Evolutionary conservation across 2,797 vertebrate genomes (phyloP), one percentile per base, ranked within the genome.

Genomic region (Gymnocypris eckloni): DNA sequence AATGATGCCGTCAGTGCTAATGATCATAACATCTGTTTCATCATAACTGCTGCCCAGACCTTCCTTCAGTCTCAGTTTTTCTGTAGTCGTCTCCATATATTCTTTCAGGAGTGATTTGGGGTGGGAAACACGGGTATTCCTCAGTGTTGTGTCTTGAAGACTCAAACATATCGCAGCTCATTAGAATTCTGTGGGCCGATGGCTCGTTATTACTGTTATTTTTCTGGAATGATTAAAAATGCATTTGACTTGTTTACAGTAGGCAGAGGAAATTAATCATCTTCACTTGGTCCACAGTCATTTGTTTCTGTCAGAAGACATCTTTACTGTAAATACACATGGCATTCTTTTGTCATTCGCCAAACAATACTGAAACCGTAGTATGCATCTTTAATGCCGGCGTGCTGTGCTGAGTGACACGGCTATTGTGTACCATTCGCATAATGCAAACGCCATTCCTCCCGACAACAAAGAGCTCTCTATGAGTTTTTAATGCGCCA

Each of bases 381-480:
- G 7, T 12, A 41, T 41, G 12, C 84, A 52, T 87, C 73, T 91
- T 91, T 90, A 91, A 92, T 91, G 87, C 12, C 52, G 13, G 61
- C 37, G 11, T 18, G 18, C 54, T 39, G 73, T 22, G 45, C 13
- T 66, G 82, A 86, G 79, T 45, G 69, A 85, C 85, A 33, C 16
- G 20, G 48, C 79, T 72, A 59, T 66, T 79, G 84, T 86, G 67
- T 39, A 37, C 45, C 45, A 6, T 59, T 73, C 61, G 5, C 43
- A 69, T 82, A 69, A 71, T 82, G 73, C 37, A 13, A 72, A 72
- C 50, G 56, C 22, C 56, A 64, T 79, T 67, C 84, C 67, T 28
- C 39, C 18, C 15, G 15, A 28, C 43, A 67, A 86, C 54, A 87
- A 81, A 81, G 61, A 59, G 75, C n/a, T 16, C n/a, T 33, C 15